phyloP scores from a whole-genome alignment of 2,113 vertebrate genomes.

The Phyllostomus hastatus region DNA sequence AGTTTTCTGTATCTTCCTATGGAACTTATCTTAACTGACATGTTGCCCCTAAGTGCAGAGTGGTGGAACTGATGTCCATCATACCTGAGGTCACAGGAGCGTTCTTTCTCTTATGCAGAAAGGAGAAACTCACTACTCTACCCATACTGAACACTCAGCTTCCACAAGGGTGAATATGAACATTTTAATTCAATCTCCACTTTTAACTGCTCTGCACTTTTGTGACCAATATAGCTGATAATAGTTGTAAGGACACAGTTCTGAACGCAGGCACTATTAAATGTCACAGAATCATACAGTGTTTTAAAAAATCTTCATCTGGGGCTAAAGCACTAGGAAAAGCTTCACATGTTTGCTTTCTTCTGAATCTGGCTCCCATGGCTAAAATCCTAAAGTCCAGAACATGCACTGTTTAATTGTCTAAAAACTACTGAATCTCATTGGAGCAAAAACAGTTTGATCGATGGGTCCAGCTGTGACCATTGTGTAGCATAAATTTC shows the following conservation, averaged over 20 bases:
- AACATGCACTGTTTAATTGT: slow-evolving; percentile 43
- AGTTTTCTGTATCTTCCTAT: neutral
- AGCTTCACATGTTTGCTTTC: slow-evolving; percentile 25
- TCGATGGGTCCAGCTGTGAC: slow-evolving; percentile 66
- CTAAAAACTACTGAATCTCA: slow-evolving; percentile 24
- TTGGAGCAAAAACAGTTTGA: slow-evolving; percentile 55
- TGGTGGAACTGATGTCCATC: accelerated
- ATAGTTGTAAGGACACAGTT: neutral
- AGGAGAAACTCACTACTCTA: neutral
- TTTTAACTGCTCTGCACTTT: neutral
- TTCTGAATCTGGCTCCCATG: neutral
- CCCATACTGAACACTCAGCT: neutral
- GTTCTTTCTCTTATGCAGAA: neutral
- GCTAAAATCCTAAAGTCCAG: slow-evolving; percentile 51
- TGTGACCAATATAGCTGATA: too few species aligned
- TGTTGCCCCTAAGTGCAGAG: accelerated
- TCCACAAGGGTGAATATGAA: neutral
- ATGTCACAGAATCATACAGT: neutral
- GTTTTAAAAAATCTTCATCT: neutral
- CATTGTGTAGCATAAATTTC: slow-evolving; percentile 41
- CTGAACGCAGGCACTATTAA: neutral
- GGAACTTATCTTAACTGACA: neutral
- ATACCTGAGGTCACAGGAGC: accelerated
- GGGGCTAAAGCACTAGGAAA: neutral
- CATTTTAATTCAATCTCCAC: neutral